A percentile compares a stretch with the other conserved stretches of the same genome.
These are phyloP conservation scores for Dysmachus trigonus DNA, from an alignment of 2,888 invertebrate species.

Conservation along the genomic window DNA sequence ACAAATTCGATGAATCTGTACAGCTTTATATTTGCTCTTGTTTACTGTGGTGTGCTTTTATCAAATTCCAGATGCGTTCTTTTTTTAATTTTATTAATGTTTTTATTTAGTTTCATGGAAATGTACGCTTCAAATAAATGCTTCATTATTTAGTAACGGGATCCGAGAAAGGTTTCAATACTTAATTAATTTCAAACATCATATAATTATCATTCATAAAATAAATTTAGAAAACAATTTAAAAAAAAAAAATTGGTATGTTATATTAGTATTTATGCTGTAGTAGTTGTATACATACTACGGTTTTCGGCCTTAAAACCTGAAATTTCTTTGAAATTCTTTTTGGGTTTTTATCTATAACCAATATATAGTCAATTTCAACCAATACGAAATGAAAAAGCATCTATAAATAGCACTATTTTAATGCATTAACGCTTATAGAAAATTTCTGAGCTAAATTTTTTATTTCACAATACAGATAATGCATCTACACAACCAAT, in stretches of 20 bases:
- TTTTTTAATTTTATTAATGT: not conserved
- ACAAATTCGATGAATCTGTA: not conserved
- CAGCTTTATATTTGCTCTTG: not conserved
- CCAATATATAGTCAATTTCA: no score
- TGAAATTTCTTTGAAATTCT: no score
- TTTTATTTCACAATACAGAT: no score
- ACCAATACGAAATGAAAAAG: no score
- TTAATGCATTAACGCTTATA: no score
- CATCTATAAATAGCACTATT: no score
- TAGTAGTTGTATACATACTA: not conserved
- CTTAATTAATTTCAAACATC: not conserved
- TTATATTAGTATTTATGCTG: not conserved
- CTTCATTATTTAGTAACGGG: not conserved
- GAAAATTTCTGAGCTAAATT: no score
- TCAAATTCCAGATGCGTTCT: not conserved
- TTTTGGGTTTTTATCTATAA: no score
- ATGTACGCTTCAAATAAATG: not conserved
- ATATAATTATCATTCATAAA: not conserved
- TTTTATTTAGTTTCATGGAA: not conserved
- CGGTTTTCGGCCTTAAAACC: no score
- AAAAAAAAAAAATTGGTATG: not conserved
- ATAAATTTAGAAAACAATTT: not conserved
- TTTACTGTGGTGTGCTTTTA: not conserved
- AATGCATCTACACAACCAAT: no score
- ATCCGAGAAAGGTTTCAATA: not conserved